Evolutionary conservation across 1,140 invertebrate genomes (phyloP).

Genomic region (Mesaphorura yosii): DNA sequence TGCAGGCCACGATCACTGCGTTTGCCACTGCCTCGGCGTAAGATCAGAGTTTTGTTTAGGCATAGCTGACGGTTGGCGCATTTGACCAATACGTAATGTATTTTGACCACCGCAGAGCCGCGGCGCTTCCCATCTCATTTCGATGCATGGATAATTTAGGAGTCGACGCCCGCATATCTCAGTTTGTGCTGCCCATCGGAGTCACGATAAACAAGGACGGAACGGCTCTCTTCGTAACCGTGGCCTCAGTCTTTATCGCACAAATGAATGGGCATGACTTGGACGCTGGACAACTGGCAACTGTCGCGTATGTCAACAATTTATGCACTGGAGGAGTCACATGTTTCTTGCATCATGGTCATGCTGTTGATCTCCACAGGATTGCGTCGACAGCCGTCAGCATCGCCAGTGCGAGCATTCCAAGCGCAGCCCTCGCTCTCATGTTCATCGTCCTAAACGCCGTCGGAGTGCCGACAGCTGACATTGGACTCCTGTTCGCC

Average conservation of each 20-base stretch:
- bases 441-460: slow-evolving; percentile 73
- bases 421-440: slow-evolving; percentile 79
- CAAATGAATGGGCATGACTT: slow-evolving; percentile 75
- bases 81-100: no score
- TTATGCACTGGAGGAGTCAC: background rate
- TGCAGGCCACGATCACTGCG: slow-evolving; percentile 42
- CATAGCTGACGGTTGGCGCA: background rate
- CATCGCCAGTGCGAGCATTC: slow-evolving; percentile 83
- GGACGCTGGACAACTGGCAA: slow-evolving; percentile 63
- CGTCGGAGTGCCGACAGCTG: slow-evolving; percentile 65
- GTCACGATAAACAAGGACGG: slow-evolving; percentile 92
- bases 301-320: slow-evolving; percentile 54
- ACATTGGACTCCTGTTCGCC: slow-evolving; percentile 72
- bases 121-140: slow-evolving; percentile 87
- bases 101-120: slow-evolving; percentile 56
- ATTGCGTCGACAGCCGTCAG: slow-evolving; percentile 81
- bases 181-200: slow-evolving; percentile 80
- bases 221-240: slow-evolving; percentile 77
- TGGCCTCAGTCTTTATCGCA: slow-evolving; percentile 81
- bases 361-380: slow-evolving; percentile 38
- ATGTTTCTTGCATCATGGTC: background rate
- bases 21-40: slow-evolving; percentile 88
- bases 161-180: slow-evolving; percentile 77
- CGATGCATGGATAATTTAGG: slow-evolving; percentile 80
- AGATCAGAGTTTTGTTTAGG: slow-evolving; percentile 37